Evolutionary conservation across 1,140 invertebrate species (phyloP), one percentile per base, ranked within the genome.

Genomic region (Zaprionus taronus): DNA sequence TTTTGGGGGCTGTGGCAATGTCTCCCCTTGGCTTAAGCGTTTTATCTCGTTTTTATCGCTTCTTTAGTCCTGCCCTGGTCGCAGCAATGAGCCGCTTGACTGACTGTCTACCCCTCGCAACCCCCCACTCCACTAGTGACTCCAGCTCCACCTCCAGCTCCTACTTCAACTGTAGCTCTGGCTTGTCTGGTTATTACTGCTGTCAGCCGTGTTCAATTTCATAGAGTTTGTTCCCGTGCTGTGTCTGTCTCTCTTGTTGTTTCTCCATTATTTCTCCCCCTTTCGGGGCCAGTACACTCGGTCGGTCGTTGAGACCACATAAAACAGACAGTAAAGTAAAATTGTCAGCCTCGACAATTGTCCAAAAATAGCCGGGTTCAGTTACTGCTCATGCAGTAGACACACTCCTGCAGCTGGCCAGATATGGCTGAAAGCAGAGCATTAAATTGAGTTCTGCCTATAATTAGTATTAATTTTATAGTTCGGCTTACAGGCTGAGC

Each of bases 1-100:
- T 73, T 66, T 62, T 36, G 58, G 34, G 60, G 58, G 51, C 49
- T 44, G 60, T 36, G 34, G 58, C 51, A 44, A 51, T 41, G 38
- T 71, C 38, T 58, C 62, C 72, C 60, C 63, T 34, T 34, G 68
- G 67, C 79, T 79, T 56, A 64, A 79, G 81, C 71, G 81, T 89
- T 87, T 87, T 87, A 87, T 87, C 84, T 87, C 44, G 74, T 89
- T 87, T 87, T 87, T 87, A 87, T 87, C 85, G 84, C 84, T 87
- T 84, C 84, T 89, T 87, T 83, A 87, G 78, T 79, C 79, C 83
- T 83, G 55, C 55, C 51, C 44, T 34, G 24, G 31, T 49, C 62
- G 51, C 70, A 62, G 53, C 81, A 72, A 68, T 75, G 58, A 72
- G 36, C 36, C 57, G 55, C 61, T 55, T 65, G 63, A 47, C 49